Conservation (phyloP, 2,888 invertebrate genomes). For the Ctenicera cuprea region DNA sequence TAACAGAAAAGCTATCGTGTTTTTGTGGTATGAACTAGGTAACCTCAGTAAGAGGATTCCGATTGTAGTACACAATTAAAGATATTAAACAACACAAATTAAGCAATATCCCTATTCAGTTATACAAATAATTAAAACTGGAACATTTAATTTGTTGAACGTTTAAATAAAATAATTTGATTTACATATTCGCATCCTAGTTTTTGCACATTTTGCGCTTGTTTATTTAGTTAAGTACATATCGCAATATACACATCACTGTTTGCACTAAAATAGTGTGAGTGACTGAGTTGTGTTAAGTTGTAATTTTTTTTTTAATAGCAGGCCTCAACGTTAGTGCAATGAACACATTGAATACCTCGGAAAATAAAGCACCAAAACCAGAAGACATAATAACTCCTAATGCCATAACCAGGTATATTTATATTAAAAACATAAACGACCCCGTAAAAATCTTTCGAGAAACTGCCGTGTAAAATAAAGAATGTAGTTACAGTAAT, state of each 20-base stretch:
- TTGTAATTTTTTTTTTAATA: slow-evolving; percentile 49
- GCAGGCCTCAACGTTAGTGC: slow-evolving; percentile 64
- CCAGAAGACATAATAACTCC: slow-evolving; percentile 65
- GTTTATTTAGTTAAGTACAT: slow-evolving; percentile 43
- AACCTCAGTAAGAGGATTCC: too few relatives aligned
- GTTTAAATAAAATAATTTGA: slow-evolving; percentile 31
- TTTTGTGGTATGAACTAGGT: too few relatives aligned
- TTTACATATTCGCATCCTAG: slow-evolving; percentile 33
- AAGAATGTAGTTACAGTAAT: slow-evolving; percentile 10
- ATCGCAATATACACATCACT: slow-evolving; percentile 30
- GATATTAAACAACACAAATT: too few relatives aligned
- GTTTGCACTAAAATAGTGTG: slow-evolving; percentile 39
- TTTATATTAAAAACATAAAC: slow-evolving; percentile 70
- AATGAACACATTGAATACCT: slow-evolving; percentile 61
- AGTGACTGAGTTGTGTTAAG: slow-evolving; percentile 38
- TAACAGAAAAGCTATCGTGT: too few relatives aligned
- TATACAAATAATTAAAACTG: too few relatives aligned
- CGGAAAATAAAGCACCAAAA: slow-evolving; percentile 64
- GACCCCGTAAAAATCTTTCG: slow-evolving; percentile 71
- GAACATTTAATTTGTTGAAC: not conserved
- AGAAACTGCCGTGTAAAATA: slow-evolving; percentile 67
- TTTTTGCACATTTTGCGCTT: slow-evolving; percentile 41
- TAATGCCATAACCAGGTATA: slow-evolving; percentile 65
- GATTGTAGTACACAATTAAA: too few relatives aligned
- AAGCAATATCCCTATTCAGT: too few relatives aligned